Base-by-base conservation (phyloP, 2,113 vertebrate species). In the Hypomesus transpacificus region DNA sequence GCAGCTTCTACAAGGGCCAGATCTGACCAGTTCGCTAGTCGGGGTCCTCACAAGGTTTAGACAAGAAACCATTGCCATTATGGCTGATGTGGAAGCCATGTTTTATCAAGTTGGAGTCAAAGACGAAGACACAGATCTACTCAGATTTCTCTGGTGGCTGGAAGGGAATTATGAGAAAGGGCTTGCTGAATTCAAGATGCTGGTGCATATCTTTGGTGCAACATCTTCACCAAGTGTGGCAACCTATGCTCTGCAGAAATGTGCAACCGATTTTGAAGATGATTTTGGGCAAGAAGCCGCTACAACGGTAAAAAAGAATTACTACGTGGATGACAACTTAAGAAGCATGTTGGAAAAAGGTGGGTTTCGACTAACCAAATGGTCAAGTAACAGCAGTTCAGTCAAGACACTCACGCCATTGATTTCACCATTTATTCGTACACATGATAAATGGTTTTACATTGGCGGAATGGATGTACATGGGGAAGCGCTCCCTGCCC, bases 131-230 rank as follows among this genome's bases (percentile, higher is more conserved):
- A 63, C 54, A n/a, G n/a, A 75, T 64, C 51, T 75, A 7, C 17
- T 75, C 20, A 75, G 57, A 18, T 79, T 79, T 57, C 56, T 79
- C 7, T 79, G 56, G 77, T 79, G 73, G 77, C 77, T 70, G 0
- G 22, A 56, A 4, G 67, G 59, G 31, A 58, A 75, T 13, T 39
- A 34, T 13, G 1, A 57, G 14, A 1, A 65, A 14, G 60, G 57
- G 1, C 59, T 69, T 34, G 60, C 57, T 13, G 60, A 75, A 28
- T 24, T 26, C 53, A 75, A 57, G 51, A 75, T n/a, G n/a, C n/a
- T n/a, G n/a, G n/a, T 75, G 68, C 74, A 75, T 22, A 56, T 70
- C 14, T 65, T 75, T 34, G 66, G 67, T 3, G 57, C 58, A 24
- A 68, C 66, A 24, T 69, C 67, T 56, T 75, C 60, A 46, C 57